phyloP scores from a whole-genome alignment of 2,797 vertebrate species.

The Vireo griseus region DNA sequence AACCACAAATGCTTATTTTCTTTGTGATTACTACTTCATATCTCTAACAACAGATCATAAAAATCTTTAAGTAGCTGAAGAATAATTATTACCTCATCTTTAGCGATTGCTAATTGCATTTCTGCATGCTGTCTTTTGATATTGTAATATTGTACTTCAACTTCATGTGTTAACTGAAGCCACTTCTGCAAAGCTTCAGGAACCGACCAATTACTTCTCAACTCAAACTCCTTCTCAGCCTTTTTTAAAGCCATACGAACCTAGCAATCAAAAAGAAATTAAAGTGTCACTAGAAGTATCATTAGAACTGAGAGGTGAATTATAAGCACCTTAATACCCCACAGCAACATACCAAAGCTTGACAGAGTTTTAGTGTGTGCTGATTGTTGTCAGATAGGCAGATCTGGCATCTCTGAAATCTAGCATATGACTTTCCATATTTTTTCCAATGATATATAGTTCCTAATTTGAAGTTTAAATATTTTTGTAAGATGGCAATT shows the following conservation, averaged over 20 bases:
- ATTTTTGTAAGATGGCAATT: background rate
- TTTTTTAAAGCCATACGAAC: conserved; percentile 96
- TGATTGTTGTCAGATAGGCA: background rate
- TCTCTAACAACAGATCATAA: background rate
- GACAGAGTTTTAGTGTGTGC: background rate
- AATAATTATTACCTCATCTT: conserved; percentile 86
- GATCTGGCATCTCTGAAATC: background rate
- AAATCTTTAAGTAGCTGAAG: background rate
- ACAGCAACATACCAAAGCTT: background rate
- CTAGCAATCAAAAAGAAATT: conserved; percentile 65
- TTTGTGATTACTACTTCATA: background rate
- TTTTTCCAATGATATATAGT: background rate
- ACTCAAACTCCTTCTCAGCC: conserved; percentile 95
- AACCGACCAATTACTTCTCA: conserved; percentile 91
- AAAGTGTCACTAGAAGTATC: background rate
- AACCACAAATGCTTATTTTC: background rate
- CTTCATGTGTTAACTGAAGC: conserved; percentile 97
- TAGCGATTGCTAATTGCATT: conserved; percentile 89
- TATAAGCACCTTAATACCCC: background rate
- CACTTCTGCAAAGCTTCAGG: conserved; percentile 96
- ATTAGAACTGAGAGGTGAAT: background rate
- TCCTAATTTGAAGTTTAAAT: background rate
- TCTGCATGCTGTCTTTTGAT: conserved; percentile 97
- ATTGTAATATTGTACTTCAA: conserved; percentile 99
- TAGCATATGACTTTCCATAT: background rate